A percentile compares a stretch with the other conserved stretches of the same genome.
These are phyloP conservation scores for Agrenia bidenticulata DNA, from an alignment of 2,888 invertebrate genomes.

Conservation along the genomic window DNA sequence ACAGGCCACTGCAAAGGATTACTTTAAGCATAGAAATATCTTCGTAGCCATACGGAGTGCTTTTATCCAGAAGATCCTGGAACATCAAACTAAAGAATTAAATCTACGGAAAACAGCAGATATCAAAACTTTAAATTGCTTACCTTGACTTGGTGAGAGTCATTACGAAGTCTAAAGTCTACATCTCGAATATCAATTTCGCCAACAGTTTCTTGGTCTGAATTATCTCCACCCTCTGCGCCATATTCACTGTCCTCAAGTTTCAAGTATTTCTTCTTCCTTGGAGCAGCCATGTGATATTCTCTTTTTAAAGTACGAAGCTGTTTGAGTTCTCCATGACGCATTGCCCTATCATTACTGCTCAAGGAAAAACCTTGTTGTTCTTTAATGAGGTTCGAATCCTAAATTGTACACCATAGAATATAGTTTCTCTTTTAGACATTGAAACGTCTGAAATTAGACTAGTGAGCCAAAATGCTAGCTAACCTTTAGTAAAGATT, in stretches of 20 bases:
- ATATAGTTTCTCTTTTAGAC: neutral
- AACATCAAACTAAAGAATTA: neutral
- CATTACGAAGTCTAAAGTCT: slow-evolving; percentile 80
- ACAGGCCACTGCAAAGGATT: slow-evolving; percentile 87
- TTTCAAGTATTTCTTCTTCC: slow-evolving; percentile 74
- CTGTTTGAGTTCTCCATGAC: slow-evolving; percentile 86
- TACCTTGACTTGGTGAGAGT: slow-evolving; percentile 70
- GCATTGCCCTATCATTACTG: slow-evolving; percentile 74
- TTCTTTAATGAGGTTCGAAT: slow-evolving; percentile 46
- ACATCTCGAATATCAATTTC: slow-evolving; percentile 76
- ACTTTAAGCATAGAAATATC: slow-evolving; percentile 72
- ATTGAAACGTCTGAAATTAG: too few species aligned
- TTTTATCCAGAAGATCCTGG: slow-evolving; percentile 64
- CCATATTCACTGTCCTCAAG: slow-evolving; percentile 63
- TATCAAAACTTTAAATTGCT: neutral
- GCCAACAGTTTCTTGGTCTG: slow-evolving; percentile 60
- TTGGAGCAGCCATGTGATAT: slow-evolving; percentile 69
- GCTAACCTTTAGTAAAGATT: slow-evolving; percentile 71
- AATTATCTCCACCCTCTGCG: slow-evolving; percentile 64
- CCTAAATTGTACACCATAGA: too few species aligned
- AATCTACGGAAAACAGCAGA: neutral
- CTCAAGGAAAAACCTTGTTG: slow-evolving; percentile 55
- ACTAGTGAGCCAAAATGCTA: neutral
- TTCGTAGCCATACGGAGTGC: slow-evolving; percentile 66
- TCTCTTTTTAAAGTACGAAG: slow-evolving; percentile 76